Evolutionary conservation across 2,888 invertebrate species (phyloP).

Genomic region (Melolontha melolontha): DNA sequence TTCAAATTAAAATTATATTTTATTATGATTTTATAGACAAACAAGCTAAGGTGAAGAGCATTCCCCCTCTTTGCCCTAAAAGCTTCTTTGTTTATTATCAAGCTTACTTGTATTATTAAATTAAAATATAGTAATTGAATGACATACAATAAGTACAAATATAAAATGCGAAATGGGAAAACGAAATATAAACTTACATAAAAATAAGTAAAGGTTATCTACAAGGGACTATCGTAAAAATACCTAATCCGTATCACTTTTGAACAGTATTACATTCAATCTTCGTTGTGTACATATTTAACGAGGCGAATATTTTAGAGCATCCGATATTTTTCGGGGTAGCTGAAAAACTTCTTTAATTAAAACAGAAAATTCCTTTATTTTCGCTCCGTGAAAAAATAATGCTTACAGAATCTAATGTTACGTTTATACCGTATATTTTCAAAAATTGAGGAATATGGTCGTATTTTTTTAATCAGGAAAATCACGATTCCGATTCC

Average conservation of each 20-base stretch:
- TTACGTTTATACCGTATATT: background rate
- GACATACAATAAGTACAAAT: no score
- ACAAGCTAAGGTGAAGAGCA: no score
- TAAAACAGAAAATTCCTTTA: slow-evolving; percentile 37
- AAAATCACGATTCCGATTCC: background rate
- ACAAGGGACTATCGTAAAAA: slow-evolving; percentile 15
- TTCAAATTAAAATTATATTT: no score
- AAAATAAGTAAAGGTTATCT: slow-evolving; percentile 22
- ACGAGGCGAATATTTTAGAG: slow-evolving; percentile 30
- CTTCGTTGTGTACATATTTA: slow-evolving; percentile 36
- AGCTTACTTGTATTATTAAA: no score
- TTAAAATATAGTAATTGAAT: no score
- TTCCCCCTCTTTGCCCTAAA: no score
- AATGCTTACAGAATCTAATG: slow-evolving; percentile 15
- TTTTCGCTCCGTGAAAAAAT: slow-evolving; percentile 35
- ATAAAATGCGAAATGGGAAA: background rate
- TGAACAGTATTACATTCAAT: slow-evolving; percentile 28
- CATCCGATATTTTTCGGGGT: slow-evolving; percentile 22
- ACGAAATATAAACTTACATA: slow-evolving; percentile 27
- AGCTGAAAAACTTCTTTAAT: slow-evolving; percentile 36
- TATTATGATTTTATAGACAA: no score
- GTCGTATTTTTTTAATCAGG: slow-evolving; percentile 24
- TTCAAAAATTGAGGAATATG: slow-evolving; percentile 17
- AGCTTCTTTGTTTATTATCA: no score
- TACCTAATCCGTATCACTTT: slow-evolving; percentile 38